Evolutionary conservation across 1,140 invertebrate genomes (phyloP), one percentile per base, ranked within the genome.

Genomic region (Matsumurasca onukii): DNA sequence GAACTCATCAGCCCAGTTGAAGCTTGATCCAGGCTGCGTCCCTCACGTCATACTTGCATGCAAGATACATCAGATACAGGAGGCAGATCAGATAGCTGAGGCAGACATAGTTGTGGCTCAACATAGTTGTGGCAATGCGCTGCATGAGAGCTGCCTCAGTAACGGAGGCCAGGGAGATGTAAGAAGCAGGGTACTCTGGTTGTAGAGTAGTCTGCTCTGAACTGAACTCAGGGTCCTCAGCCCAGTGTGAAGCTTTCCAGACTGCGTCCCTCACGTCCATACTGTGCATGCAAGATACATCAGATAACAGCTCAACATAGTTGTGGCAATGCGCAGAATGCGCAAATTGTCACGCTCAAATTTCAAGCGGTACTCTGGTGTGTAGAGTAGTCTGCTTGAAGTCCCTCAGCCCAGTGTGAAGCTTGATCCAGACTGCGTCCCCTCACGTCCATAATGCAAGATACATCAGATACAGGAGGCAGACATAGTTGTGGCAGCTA

Each of bases 401-500:
- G 79, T 68, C 81, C 79, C 64, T 83, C 81, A 25, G 81, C 78
- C 80, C 81, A 83, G 68, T 83, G 81, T 0, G 63, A 34, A 9
- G 31, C 39, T 27, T 65, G 31, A 29, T 65, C 62, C 9, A 65
- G 31, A 48, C 31, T 12, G 13, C 62, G 62, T 24, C 62, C 31
- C 22, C 62, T 65, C 1, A 65, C 31, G 34, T 65, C 62, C 62
- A 65, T 65, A 39, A 31, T 65, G 31, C 2, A 65, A n/a, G n/a
- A n/a, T n/a, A n/a, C n/a, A n/a, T n/a, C n/a, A n/a, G n/a, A n/a
- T n/a, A n/a, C n/a, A n/a, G n/a, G n/a, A n/a, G n/a, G n/a, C n/a
- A n/a, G n/a, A n/a, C n/a, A n/a, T n/a, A n/a, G n/a, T 91, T 83
- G 80, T 95, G 95, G 69, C 92, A 83, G n/a, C 92, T 92, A 45